Evolutionary conservation across 2,113 vertebrate species (phyloP).

Genomic region (Apaloderma vittatum): DNA sequence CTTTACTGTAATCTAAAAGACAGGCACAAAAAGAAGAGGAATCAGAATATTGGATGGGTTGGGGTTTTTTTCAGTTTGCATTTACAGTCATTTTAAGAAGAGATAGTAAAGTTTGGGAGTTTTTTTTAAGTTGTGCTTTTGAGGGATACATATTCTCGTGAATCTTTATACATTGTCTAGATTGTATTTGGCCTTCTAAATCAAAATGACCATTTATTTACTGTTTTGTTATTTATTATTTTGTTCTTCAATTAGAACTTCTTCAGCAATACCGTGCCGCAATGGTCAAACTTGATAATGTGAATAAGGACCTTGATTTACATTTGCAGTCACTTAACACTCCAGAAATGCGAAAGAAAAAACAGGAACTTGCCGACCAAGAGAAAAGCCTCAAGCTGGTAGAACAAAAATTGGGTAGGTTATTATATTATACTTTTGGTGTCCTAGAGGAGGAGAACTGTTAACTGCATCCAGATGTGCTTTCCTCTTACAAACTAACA

Average conservation of each 20-base stretch:
- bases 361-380: conserved; percentile 79
- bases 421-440: neutral
- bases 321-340: conserved; percentile 75
- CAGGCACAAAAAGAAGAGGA: neutral
- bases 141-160: neutral
- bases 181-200: neutral
- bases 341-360: conserved; percentile 77
- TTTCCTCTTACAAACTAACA: neutral
- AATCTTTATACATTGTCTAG: neutral
- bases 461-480: neutral
- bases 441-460: neutral
- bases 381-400: conserved; percentile 80
- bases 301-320: conserved; percentile 63
- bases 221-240: neutral
- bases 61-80: neutral
- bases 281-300: conserved; percentile 69
- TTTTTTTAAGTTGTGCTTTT: neutral
- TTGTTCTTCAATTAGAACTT: conserved; percentile 76
- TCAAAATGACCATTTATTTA: neutral
- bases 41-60: neutral
- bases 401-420: conserved; percentile 84
- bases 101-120: neutral
- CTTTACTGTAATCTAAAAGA: neutral
- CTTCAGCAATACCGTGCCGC: conserved; percentile 81
- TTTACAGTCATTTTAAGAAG: neutral